Conservation (phyloP, 2,797 vertebrate species). For the Platalea minor region DNA sequence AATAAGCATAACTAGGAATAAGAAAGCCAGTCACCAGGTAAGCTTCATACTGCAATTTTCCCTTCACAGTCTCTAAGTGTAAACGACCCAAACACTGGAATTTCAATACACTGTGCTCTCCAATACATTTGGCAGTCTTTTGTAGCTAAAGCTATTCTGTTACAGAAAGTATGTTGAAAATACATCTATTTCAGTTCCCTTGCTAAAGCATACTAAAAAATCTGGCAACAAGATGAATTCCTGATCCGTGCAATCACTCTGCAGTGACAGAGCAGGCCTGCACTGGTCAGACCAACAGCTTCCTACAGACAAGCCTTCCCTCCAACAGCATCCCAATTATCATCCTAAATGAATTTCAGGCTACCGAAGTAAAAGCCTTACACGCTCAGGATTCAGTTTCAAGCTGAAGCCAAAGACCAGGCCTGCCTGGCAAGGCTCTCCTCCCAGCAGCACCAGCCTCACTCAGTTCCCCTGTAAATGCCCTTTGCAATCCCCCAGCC, state of each 20-base stretch:
- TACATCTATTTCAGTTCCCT: background rate
- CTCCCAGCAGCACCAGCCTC: accelerated
- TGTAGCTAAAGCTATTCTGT: background rate
- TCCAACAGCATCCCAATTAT: background rate
- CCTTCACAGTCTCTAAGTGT: background rate
- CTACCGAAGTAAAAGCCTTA: background rate
- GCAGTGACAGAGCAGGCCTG: background rate
- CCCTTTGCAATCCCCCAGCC: too few relatives aligned
- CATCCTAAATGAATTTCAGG: background rate
- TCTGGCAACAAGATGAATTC: background rate
- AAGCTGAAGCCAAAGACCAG: background rate
- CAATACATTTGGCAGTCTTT: background rate
- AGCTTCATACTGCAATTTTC: background rate
- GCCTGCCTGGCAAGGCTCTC: background rate
- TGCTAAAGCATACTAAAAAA: background rate
- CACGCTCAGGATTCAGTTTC: accelerated
- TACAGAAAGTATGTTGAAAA: background rate
- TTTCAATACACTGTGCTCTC: background rate
- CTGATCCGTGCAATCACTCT: accelerated
- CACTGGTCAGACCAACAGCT: accelerated
- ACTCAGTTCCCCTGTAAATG: background rate
- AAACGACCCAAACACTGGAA: background rate
- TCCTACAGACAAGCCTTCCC: background rate
- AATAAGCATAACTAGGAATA: background rate
- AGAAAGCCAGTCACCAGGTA: background rate